Evolutionary conservation across 2,797 vertebrate species (phyloP).

Genomic region (Poecilia picta): DNA sequence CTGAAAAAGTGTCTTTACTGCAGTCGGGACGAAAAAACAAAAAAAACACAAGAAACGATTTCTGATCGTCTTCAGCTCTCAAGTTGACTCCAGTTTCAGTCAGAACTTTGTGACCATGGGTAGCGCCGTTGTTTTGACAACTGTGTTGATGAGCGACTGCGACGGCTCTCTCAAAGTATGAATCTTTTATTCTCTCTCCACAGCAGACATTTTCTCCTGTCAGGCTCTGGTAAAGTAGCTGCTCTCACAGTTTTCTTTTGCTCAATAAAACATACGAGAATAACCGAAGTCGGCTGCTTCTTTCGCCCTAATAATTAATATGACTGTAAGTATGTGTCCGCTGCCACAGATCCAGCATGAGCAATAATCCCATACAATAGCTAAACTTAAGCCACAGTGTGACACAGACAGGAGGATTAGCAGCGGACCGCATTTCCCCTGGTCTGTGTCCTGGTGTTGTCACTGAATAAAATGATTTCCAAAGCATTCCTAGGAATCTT

Average conservation of each 20-base stretch:
- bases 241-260: neutral
- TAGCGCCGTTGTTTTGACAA: neutral
- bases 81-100: neutral
- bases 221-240: neutral
- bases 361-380: neutral
- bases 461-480: neutral
- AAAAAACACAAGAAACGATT: neutral
- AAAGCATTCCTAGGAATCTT: neutral
- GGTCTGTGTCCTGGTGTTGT: neutral
- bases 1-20: neutral
- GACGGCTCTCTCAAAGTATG: neutral
- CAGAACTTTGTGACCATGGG: neutral
- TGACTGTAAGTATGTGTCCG: neutral
- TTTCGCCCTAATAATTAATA: neutral
- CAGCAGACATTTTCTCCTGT: neutral
- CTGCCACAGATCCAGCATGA: neutral
- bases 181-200: conserved; percentile 9
- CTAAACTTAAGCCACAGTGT: neutral
- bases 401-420: neutral
- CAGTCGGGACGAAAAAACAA: neutral
- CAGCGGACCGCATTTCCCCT: neutral
- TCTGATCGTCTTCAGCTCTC: neutral
- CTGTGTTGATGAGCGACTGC: neutral
- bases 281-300: neutral
- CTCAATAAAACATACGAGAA: neutral